Evolutionary conservation across 2,888 invertebrate species (phyloP), one percentile per base, ranked within the genome.

Genomic region (Acleris emargana): DNA sequence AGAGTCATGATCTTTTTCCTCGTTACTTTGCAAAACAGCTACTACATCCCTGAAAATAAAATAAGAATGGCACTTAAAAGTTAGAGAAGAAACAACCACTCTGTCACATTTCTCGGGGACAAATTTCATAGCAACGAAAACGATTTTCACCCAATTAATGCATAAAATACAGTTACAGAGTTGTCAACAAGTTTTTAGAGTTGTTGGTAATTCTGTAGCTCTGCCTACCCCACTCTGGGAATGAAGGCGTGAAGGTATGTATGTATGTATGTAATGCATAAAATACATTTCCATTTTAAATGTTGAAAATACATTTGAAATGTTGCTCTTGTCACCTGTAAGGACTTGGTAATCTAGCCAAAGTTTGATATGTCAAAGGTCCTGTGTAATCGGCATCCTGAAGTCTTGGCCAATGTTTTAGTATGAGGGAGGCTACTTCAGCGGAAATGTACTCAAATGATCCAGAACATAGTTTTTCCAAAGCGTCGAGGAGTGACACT

Each of bases 401-500:
- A 5, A 96, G 80, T 67, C 94, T 94, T 0, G 93, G 92, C 89
- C 96, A 96, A 63, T 96, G 93, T 7, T 84, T 86, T 72, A 96
- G 94, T 2, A 96, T 94, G 13, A 94, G 93, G 1, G 81, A 62
- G 0, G 85, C 83, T 0, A 81, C 71, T 1, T 91, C 92, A 0
- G 79, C 69, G 0, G 81, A 66, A 38, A 91, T 58, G 58, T 86
- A 88, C 42, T 89, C 88, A 0, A 74, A 71, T 5, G 96, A 95
- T 63, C 96, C 96, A 0, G 97, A 96, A 79, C 97, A 96, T 1
- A 98, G 90, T 66, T 96, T 95, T 82, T 97, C 97, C 42, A 98
- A 86, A 3, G 97, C 96, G 43, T 96, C 96, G 32, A 98, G 88
- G 69, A 98, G 93, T 0, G 97, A 96, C 5, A 97, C 96, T 59